Evolutionary conservation across 2,797 vertebrate species (phyloP).

Genomic region (Pitangus sulphuratus): DNA sequence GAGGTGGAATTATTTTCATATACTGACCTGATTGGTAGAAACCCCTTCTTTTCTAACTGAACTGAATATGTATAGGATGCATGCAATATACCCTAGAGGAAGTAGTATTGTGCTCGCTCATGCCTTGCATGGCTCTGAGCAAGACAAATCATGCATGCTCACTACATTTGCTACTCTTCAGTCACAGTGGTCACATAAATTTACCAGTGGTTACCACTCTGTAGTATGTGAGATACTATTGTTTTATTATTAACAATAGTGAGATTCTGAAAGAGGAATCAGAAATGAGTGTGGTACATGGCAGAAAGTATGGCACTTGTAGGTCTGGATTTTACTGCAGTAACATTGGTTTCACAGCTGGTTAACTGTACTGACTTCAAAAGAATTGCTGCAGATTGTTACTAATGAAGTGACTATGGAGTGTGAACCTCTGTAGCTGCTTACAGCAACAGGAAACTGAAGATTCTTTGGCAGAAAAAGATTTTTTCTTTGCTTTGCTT

Average conservation of each 20-base stretch:
- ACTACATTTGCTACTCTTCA: not conserved
- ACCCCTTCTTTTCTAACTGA: not conserved
- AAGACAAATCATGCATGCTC: not conserved
- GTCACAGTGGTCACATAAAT: not conserved
- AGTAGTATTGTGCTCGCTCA: not conserved
- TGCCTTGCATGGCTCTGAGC: not conserved
- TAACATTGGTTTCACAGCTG: not conserved
- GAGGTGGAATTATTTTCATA: conserved; percentile 3
- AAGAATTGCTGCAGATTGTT: conserved; percentile 2
- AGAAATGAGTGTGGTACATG: not conserved
- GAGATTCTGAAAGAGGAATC: not conserved
- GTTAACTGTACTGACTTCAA: not conserved
- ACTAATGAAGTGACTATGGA: not conserved
- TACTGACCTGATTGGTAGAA: not conserved
- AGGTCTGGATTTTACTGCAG: not conserved
- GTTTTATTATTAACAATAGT: not conserved
- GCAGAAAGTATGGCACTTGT: not conserved
- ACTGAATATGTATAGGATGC: not conserved
- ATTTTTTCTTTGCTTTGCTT: not conserved
- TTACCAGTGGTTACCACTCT: not conserved
- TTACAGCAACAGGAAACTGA: not conserved
- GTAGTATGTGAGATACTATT: not conserved
- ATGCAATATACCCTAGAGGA: not conserved
- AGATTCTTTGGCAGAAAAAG: not conserved
- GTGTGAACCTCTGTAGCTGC: not conserved